Evolutionary conservation across 1,140 invertebrate genomes (phyloP).

Genomic region (Neodiprion virginianus): DNA sequence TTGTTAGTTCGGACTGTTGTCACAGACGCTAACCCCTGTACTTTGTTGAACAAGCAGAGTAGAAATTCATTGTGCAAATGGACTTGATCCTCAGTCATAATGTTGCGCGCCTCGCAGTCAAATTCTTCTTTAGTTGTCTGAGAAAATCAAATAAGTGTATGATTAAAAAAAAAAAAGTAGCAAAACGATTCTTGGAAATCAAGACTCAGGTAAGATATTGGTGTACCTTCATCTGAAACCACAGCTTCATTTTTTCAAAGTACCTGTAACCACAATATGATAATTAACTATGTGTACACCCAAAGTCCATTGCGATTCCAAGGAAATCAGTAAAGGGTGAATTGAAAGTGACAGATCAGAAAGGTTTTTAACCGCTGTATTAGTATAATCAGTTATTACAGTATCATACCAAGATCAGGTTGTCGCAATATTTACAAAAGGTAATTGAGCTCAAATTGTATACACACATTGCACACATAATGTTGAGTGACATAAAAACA

Average conservation of each 20-base stretch:
- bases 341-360: too few relatives aligned
- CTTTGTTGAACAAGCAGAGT: constrained; percentile 79
- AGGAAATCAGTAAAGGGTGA: too few relatives aligned
- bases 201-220: not conserved
- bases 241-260: constrained; percentile 73
- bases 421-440: too few relatives aligned
- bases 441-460: too few relatives aligned
- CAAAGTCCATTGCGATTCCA: too few relatives aligned
- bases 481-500: not conserved
- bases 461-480: too few relatives aligned
- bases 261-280: constrained; percentile 58
- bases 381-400: too few relatives aligned
- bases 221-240: constrained; percentile 74
- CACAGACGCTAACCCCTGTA: constrained; percentile 69
- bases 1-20: constrained; percentile 61
- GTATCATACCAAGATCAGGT: too few relatives aligned
- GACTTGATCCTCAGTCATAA: constrained; percentile 74
- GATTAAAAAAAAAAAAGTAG: not conserved
- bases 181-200: not conserved
- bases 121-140: constrained; percentile 80
- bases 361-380: too few relatives aligned
- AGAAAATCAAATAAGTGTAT: constrained; percentile 19
- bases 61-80: constrained; percentile 86
- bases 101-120: constrained; percentile 74
- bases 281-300: constrained; percentile 19